Conservation (phyloP, 2,888 invertebrate genomes). For the Sminthurides aquaticus region DNA sequence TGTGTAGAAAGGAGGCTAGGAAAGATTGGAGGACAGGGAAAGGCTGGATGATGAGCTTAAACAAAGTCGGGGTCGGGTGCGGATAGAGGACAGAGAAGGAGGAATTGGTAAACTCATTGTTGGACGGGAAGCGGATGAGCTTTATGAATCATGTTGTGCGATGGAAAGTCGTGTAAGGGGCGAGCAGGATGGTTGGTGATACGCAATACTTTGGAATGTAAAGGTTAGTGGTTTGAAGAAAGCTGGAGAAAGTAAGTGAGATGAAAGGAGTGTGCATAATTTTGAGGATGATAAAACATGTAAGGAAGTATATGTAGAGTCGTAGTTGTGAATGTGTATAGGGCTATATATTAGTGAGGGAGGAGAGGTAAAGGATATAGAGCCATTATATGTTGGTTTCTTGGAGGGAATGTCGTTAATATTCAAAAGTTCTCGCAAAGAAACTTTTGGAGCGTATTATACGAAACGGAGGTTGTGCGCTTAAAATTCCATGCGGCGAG, state of each 20-base stretch:
- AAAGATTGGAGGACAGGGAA: too few species aligned
- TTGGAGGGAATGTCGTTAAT: slow-evolving; percentile 28
- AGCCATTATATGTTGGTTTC: background rate
- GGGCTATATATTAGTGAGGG: too few species aligned
- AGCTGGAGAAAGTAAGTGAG: background rate
- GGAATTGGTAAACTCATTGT: too few species aligned
- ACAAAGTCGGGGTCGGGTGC: too few species aligned
- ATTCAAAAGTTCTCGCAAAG: slow-evolving; percentile 34
- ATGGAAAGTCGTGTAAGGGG: too few species aligned
- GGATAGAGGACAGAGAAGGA: too few species aligned
- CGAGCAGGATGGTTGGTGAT: background rate
- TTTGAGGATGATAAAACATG: background rate
- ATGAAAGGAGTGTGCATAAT: background rate
- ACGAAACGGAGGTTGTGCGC: slow-evolving; percentile 26
- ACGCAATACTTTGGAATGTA: too few species aligned
- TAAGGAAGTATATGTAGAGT: background rate
- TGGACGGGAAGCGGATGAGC: too few species aligned
- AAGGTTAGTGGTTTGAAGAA: too few species aligned
- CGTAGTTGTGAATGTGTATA: background rate
- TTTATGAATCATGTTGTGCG: too few species aligned
- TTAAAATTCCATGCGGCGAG: slow-evolving; percentile 43
- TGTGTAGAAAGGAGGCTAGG: too few species aligned
- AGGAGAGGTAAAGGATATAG: background rate
- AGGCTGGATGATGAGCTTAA: too few species aligned
- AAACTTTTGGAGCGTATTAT: slow-evolving; percentile 33